Conservation (phyloP, 1,140 invertebrate species). For the Zaprionus africanus region DNA sequence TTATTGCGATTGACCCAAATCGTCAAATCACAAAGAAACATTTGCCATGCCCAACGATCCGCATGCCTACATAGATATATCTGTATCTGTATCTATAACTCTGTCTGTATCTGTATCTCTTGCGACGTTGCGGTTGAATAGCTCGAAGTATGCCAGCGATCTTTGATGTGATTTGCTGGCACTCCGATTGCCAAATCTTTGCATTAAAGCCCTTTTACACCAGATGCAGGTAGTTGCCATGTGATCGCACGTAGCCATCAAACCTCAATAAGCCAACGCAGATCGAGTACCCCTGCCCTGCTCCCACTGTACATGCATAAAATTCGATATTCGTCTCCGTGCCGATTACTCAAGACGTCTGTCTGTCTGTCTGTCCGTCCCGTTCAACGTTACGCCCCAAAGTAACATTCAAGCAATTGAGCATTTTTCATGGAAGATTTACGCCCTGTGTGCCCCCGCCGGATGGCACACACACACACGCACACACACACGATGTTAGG, state of each 20-base stretch:
- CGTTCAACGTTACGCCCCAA: constrained; percentile 45
- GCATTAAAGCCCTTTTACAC: constrained; percentile 71
- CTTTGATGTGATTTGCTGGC: constrained; percentile 65
- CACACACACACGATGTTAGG: constrained; percentile 19
- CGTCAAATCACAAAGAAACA: constrained; percentile 41
- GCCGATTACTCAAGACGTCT: constrained; percentile 44
- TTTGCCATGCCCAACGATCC: constrained; percentile 37
- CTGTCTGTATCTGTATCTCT: constrained; percentile 57
- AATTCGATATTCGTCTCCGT: constrained; percentile 37
- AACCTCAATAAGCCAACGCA: constrained; percentile 48
- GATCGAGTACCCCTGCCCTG: neutral
- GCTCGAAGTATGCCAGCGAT: constrained; percentile 64
- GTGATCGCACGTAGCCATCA: constrained; percentile 68
- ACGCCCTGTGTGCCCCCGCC: constrained; percentile 3
- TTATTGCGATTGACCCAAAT: constrained; percentile 69
- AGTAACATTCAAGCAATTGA: constrained; percentile 28
- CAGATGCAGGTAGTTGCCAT: constrained; percentile 57
- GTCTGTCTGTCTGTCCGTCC: neutral
- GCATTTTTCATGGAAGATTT: constrained; percentile 54
- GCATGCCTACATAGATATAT: constrained; percentile 41
- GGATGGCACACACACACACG: constrained; percentile 1
- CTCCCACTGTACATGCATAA: constrained; percentile 17
- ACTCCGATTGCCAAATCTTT: constrained; percentile 75
- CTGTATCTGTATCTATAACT: constrained; percentile 25
- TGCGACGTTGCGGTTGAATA: constrained; percentile 80